These are phyloP conservation scores for Campodea augens DNA, from an alignment of 1,140 invertebrate genomes.

Conservation along the genomic window DNA sequence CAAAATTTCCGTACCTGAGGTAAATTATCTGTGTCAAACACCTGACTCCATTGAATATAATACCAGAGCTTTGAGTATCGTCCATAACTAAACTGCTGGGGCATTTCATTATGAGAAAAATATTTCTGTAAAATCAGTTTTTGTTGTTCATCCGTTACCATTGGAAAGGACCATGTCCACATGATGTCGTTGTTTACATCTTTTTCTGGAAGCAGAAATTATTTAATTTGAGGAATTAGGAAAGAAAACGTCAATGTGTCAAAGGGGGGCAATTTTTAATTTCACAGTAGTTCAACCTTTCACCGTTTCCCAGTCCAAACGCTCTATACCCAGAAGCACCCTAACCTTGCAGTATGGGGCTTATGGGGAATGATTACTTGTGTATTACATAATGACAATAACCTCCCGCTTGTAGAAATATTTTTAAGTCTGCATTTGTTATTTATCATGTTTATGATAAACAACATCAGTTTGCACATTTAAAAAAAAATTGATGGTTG, in stretches of 20 bases:
- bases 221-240: slow-evolving; percentile 6
- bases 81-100: slow-evolving; percentile 31
- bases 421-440: too few species aligned
- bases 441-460: too few species aligned
- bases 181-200: slow-evolving; percentile 37
- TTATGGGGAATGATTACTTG: too few species aligned
- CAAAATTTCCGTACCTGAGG: slow-evolving; percentile 23
- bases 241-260: neutral
- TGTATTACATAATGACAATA: too few species aligned
- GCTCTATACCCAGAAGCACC: too few species aligned
- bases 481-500: too few species aligned
- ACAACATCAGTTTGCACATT: too few species aligned
- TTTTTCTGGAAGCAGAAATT: slow-evolving; percentile 28
- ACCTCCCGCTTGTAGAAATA: too few species aligned
- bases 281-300: neutral
- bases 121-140: slow-evolving; percentile 30
- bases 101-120: slow-evolving; percentile 23
- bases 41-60: slow-evolving; percentile 32
- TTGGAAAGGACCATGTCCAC: slow-evolving; percentile 40
- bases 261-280: slow-evolving; percentile 2
- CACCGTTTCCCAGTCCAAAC: neutral
- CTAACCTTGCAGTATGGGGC: too few species aligned
- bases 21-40: slow-evolving; percentile 28
- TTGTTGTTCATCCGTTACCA: slow-evolving; percentile 27
- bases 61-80: slow-evolving; percentile 32